Evolutionary conservation across 2,113 vertebrate genomes (phyloP).

Genomic region (Dolichotis patagonum): DNA sequence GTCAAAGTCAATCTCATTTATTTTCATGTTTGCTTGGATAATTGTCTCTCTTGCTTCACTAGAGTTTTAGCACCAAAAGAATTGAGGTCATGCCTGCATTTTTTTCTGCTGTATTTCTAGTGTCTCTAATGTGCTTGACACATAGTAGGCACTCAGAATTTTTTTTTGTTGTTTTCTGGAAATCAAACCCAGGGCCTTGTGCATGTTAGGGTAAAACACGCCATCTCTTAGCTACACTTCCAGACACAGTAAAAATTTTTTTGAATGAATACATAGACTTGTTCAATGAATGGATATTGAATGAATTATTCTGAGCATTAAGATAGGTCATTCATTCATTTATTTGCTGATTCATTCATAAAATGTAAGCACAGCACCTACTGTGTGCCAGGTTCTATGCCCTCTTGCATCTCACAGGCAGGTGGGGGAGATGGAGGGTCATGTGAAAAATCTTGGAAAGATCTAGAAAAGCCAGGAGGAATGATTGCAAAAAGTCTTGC

Average conservation of each 20-base stretch:
- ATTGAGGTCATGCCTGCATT: neutral
- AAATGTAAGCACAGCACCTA: neutral
- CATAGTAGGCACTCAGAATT: neutral
- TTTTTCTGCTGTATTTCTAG: neutral
- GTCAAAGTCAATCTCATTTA: slow-evolving; percentile 6
- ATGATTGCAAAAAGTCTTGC: neutral
- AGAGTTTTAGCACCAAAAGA: neutral
- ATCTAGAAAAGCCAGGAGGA: slow-evolving; percentile 6
- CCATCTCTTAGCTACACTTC: neutral
- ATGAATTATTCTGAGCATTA: slow-evolving; percentile 15
- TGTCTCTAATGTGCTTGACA: neutral
- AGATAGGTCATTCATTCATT: neutral
- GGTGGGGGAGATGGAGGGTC: neutral
- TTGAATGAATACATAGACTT: slow-evolving; percentile 22
- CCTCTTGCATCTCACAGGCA: neutral
- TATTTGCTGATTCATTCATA: neutral
- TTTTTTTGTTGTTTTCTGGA: neutral
- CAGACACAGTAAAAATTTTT: neutral
- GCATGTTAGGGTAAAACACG: neutral
- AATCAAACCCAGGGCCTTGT: neutral
- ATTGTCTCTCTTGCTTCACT: neutral
- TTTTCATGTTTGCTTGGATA: neutral
- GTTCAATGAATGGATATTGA: neutral
- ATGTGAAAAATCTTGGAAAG: slow-evolving; percentile 19
- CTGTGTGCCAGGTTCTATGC: neutral